Percentiles rank a stretch among this genome's conserved stretches.
These are phyloP conservation scores for Margarornis squamiger DNA, from an alignment of 2,797 vertebrate genomes.

Conservation along the genomic window DNA sequence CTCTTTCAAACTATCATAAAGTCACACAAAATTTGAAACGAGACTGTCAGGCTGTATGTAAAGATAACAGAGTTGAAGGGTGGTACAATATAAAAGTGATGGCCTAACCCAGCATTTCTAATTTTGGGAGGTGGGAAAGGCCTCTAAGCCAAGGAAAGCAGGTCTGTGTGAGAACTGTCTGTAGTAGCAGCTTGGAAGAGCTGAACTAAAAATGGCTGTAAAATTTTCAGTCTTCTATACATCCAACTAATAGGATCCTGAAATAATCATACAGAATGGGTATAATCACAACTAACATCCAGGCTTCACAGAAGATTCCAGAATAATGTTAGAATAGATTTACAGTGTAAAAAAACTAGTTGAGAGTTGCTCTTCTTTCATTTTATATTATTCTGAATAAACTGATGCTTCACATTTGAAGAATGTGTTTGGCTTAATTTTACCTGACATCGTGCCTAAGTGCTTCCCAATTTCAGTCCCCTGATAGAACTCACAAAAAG, in stretches of 20 bases:
- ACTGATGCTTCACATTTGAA: background rate
- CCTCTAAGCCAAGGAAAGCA: background rate
- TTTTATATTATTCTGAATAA: background rate
- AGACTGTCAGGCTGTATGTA: background rate
- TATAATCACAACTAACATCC: background rate
- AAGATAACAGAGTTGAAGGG: background rate
- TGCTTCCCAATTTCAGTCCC: background rate
- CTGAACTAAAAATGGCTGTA: background rate
- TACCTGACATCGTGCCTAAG: background rate
- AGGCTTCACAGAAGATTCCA: background rate
- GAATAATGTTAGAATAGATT: background rate
- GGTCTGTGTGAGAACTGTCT: background rate
- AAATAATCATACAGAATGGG: background rate
- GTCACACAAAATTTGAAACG: background rate
- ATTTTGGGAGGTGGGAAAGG: background rate
- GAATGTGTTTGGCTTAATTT: background rate
- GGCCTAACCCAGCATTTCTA: background rate
- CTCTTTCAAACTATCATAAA: background rate
- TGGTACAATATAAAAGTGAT: background rate
- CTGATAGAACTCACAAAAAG: background rate
- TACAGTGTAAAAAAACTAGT: background rate
- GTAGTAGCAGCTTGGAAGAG: background rate
- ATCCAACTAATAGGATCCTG: background rate
- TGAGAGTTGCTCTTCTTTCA: background rate
- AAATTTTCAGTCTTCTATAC: background rate